Conservation (phyloP, 2,113 vertebrate genomes). For the Mystacornis crossleyi region DNA sequence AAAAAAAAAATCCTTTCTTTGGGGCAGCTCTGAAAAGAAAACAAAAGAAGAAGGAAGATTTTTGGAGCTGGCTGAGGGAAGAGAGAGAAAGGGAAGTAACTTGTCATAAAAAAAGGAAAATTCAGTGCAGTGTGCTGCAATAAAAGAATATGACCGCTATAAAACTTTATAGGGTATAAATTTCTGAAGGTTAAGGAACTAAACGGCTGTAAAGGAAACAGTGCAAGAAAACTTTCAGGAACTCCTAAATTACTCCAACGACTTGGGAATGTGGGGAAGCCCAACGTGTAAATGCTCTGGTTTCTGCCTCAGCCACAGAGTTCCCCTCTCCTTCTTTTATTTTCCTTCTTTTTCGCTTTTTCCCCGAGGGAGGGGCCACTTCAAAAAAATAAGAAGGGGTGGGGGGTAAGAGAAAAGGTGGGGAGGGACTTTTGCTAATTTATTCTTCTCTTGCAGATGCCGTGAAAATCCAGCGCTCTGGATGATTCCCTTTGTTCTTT, state of each 20-base stretch:
- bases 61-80: conserved; percentile 50
- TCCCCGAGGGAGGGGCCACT: fast-evolving
- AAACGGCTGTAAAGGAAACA: conserved; percentile 98
- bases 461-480: conserved; percentile 59
- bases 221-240: conserved; percentile 82
- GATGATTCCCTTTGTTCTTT: conserved; percentile 79
- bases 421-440: conserved; percentile 23
- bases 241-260: conserved; percentile 71
- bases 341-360: too few relatives aligned
- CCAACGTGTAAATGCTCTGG: background rate
- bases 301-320: background rate
- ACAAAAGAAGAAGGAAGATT: conserved; percentile 44
- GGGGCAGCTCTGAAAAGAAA: conserved; percentile 10
- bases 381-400: background rate
- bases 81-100: conserved; percentile 75
- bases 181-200: conserved; percentile 99
- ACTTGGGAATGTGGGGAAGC: conserved; percentile 36
- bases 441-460: conserved; percentile 66
- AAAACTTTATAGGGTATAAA: conserved; percentile 99
- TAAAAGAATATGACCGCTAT: conserved; percentile 99
- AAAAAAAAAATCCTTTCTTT: background rate
- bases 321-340: background rate
- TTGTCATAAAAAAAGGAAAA: conserved; percentile 88
- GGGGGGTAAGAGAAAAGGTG: background rate
- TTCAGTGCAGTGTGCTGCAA: conserved; percentile 86